Percentiles rank a stretch among this genome's conserved stretches.
Evolutionary conservation across 2,888 invertebrate species (phyloP).

Genomic region (Oxystoma pomonae): DNA sequence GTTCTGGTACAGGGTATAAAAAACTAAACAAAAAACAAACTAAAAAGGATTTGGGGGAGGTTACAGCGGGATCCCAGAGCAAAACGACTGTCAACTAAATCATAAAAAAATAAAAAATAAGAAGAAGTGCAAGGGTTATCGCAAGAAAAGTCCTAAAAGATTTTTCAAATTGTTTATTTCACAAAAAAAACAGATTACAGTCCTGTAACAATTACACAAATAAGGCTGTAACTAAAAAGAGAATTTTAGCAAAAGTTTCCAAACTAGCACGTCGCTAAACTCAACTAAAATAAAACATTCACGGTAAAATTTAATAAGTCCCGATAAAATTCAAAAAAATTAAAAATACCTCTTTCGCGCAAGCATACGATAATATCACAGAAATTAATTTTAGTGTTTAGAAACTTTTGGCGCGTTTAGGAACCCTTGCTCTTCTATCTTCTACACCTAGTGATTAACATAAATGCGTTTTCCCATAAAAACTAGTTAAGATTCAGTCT

Average conservation of each 20-base stretch:
- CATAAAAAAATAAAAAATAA: slow-evolving; percentile 34
- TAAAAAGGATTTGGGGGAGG: slow-evolving; percentile 22
- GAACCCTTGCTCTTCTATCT: slow-evolving; percentile 35
- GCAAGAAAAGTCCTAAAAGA: slow-evolving; percentile 34
- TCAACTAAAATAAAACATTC: slow-evolving; percentile 10
- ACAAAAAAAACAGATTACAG: slow-evolving; percentile 20
- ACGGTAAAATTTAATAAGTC: slow-evolving; percentile 25
- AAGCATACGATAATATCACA: slow-evolving; percentile 32
- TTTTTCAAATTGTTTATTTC: slow-evolving; percentile 37
- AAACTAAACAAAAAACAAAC: slow-evolving; percentile 26
- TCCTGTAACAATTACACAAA: slow-evolving; percentile 14
- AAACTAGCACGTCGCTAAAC: slow-evolving; percentile 14
- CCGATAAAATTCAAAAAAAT: slow-evolving; percentile 27
- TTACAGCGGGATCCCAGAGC: slow-evolving; percentile 39
- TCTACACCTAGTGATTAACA: slow-evolving; percentile 10
- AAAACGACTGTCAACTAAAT: slow-evolving; percentile 36
- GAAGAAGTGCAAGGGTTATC: slow-evolving; percentile 37
- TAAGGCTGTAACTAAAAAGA: slow-evolving; percentile 27
- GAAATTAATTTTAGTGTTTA: slow-evolving; percentile 27
- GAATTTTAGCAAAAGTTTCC: slow-evolving; percentile 29
- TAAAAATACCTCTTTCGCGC: slow-evolving; percentile 18
- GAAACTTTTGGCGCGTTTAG: slow-evolving; percentile 32
- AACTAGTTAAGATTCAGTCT: background rate
- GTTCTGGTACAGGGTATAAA: background rate
- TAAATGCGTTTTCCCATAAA: background rate